Evolutionary conservation across 2,113 vertebrate species (phyloP).

Genomic region (Thinocorus orbignyianus): DNA sequence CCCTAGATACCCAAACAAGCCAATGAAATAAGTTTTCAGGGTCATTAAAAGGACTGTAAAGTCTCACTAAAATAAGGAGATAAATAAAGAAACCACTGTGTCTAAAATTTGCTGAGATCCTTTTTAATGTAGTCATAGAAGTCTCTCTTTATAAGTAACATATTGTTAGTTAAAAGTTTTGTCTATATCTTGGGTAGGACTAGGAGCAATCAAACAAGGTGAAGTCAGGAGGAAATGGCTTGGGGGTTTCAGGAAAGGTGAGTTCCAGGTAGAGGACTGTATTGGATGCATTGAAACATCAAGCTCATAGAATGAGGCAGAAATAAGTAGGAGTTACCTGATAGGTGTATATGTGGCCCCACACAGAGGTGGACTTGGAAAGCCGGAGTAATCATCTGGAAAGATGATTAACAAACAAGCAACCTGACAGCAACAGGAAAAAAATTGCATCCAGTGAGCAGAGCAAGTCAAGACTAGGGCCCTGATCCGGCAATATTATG

Average conservation of each 20-base stretch:
- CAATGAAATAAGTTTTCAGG: background rate
- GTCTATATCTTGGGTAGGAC: background rate
- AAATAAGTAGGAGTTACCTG: background rate
- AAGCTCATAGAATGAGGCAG: background rate
- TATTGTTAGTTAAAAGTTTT: background rate
- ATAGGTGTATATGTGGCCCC: background rate
- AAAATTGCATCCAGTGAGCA: background rate
- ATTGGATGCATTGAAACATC: background rate
- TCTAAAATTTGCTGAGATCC: background rate
- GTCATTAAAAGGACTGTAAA: background rate
- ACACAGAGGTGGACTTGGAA: background rate
- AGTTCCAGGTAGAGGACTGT: background rate
- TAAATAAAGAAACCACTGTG: background rate
- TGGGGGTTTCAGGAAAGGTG: background rate
- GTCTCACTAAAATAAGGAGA: background rate
- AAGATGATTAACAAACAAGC: constrained; percentile 26
- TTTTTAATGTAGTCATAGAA: background rate
- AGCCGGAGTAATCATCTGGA: constrained; percentile 14
- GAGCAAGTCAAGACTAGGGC: background rate
- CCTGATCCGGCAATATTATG: constrained; percentile 13
- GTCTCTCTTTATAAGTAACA: background rate
- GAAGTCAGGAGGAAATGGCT: background rate
- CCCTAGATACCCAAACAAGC: background rate
- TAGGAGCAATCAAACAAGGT: background rate
- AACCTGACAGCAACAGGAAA: background rate